Percentiles rank a stretch among this genome's conserved stretches.
Conservation (phyloP, 2,888 invertebrate species). For the Stratiomys singularior region DNA sequence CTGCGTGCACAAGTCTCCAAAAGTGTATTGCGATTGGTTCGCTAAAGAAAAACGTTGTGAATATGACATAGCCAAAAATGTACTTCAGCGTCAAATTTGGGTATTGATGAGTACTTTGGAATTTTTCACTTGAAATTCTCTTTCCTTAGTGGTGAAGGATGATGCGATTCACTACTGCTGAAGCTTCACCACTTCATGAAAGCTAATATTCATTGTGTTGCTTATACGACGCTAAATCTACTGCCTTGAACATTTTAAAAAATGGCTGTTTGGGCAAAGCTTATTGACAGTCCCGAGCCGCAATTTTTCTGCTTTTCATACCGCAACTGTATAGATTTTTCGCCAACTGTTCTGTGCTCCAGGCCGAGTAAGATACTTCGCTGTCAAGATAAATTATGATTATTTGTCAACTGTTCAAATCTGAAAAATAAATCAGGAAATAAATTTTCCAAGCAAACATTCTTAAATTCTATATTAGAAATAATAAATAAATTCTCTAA, state of each 20-base stretch:
- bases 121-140: constrained; percentile 29
- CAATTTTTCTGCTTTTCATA: constrained; percentile 30
- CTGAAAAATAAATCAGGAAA: not conserved
- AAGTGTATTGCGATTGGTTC: not conserved
- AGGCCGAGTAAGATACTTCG: constrained; percentile 22
- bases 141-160: not conserved
- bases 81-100: not conserved
- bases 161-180: not conserved
- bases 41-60: not conserved
- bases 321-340: constrained; percentile 21
- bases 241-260: too few relatives aligned
- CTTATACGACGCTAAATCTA: not conserved
- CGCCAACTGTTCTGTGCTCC: constrained; percentile 16
- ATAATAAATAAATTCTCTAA: not conserved
- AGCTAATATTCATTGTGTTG: constrained; percentile 17
- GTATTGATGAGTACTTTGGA: constrained; percentile 15
- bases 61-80: not conserved
- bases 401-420: too few relatives aligned
- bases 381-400: too few relatives aligned
- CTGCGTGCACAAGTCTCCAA: constrained; percentile 40
- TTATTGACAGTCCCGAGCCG: constrained; percentile 1
- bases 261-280: constrained; percentile 15
- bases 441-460: not conserved
- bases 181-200: too few relatives aligned
- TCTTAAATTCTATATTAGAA: not conserved